Evolutionary conservation across 2,113 vertebrate genomes (phyloP).

Genomic region (Ciconia boyciana): DNA sequence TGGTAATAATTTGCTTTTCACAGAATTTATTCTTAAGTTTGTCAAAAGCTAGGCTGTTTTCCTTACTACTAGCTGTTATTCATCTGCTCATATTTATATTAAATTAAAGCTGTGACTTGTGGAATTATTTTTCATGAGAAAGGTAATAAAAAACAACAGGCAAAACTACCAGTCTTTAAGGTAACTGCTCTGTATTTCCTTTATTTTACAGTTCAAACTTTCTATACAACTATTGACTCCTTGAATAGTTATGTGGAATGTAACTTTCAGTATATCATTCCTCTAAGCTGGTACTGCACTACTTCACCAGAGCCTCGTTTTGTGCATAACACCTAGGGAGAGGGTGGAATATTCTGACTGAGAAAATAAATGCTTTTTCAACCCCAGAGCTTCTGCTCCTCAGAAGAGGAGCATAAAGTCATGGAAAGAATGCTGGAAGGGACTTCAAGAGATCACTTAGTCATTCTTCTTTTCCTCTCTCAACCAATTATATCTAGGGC

Average conservation of each 20-base stretch:
- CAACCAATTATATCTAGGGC: not conserved
- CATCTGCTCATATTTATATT: not conserved
- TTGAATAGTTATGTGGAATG: not conserved
- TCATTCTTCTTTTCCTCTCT: not conserved
- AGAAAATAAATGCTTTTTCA: not conserved
- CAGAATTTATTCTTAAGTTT: not conserved
- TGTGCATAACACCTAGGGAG: not conserved
- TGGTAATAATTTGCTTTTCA: not conserved
- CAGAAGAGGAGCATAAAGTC: not conserved
- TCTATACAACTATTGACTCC: not conserved
- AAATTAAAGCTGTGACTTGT: not conserved
- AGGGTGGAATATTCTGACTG: not conserved
- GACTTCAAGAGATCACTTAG: not conserved
- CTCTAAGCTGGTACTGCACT: not conserved
- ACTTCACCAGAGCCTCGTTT: not conserved
- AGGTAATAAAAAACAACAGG: not conserved
- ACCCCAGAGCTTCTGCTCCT: not conserved
- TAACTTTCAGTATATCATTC: not conserved
- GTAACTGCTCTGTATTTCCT: not conserved
- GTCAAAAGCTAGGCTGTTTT: not conserved
- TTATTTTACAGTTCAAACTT: not conserved
- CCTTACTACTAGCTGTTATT: not conserved
- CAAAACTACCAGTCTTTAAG: not conserved
- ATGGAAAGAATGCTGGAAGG: not conserved
- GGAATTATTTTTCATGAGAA: not conserved